Base-by-base conservation (phyloP, 2,888 invertebrate genomes). In the Tuta absoluta region DNA sequence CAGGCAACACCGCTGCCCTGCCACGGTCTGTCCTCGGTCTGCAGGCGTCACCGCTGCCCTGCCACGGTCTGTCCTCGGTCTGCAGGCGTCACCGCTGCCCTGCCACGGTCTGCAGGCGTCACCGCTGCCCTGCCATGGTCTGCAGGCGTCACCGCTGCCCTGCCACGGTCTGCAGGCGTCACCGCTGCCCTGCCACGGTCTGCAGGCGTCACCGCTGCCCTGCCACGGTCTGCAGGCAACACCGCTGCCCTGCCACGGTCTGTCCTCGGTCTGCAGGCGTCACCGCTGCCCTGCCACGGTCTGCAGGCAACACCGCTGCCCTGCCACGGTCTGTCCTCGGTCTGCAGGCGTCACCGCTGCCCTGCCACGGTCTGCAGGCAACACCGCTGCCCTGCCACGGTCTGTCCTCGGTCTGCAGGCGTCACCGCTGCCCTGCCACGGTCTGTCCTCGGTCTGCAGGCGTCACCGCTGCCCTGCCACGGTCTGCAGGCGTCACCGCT, bases 201-300 rank as follows among this genome's bases (percentile, higher is more conserved):
- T 23, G 28, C 24, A 33, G 41, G 4, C 24, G 12, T n/a, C 28
- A 56, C 65, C 33, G 62, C 58, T 65, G 58, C 48, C 51, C n/a
- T 19, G 17, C 17, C 23, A 5, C 23, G 53, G 7, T 17, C 23
- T 23, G 28, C 24, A 33, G 41, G 4, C 24, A 8, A 21, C 28
- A 56, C 65, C 33, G 62, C 58, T 65, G 58, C 48, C 51, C n/a
- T 19, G 62, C 21, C 63, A 65, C 41, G 59, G 64, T 19, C 51
- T 33, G 57, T 14, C 14, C 28, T 24, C 53, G n/a, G 56, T 53
- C 65, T 63, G 28, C 56, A 24, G n/a, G 5, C 53, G 53, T 4
- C 28, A 28, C 53, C 53, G 38, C 33, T 64, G 28, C 28, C 38
- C 37, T 24, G 48, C 53, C 24, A 53, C 49, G 49, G 49, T 48